Conservation (phyloP, 2,888 invertebrate genomes). For the Mimumesa dahlbomi region DNA sequence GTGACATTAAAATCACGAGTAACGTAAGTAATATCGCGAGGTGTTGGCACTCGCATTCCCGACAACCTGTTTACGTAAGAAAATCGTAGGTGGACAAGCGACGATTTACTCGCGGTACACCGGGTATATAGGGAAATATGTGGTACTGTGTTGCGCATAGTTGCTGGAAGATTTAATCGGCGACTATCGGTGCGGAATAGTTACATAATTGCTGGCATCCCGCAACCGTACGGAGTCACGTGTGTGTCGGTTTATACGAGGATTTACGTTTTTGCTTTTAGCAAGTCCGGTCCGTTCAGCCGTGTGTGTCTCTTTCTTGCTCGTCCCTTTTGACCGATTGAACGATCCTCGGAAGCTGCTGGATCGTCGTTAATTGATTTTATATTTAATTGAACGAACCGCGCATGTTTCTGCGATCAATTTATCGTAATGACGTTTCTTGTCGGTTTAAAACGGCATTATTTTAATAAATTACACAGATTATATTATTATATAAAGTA, state of each 20-base stretch:
- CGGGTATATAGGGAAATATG: slow-evolving; percentile 41
- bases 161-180: slow-evolving; percentile 62
- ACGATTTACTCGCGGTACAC: slow-evolving; percentile 5
- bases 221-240: slow-evolving; percentile 47
- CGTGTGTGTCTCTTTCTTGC: slow-evolving; percentile 23
- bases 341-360: slow-evolving; percentile 25
- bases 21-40: too few relatives aligned
- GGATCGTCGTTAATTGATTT: slow-evolving; percentile 43
- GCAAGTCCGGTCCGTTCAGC: slow-evolving; percentile 1
- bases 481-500: slow-evolving; percentile 7
- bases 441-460: not conserved
- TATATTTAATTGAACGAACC: slow-evolving; percentile 32
- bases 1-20: too few relatives aligned
- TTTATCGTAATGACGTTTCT: slow-evolving; percentile 37
- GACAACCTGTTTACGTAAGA: not conserved
- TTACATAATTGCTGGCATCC: slow-evolving; percentile 63
- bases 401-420: slow-evolving; percentile 20
- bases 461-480: slow-evolving; percentile 8
- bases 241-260: slow-evolving; percentile 49
- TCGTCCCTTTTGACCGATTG: slow-evolving; percentile 24
- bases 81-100: not conserved
- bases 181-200: slow-evolving; percentile 57
- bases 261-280: slow-evolving; percentile 36
- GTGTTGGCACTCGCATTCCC: too few relatives aligned
- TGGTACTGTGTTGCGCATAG: slow-evolving; percentile 34